phyloP scores from a whole-genome alignment of 2,113 vertebrate genomes.

The Cryptomyrus ogoouensis region DNA sequence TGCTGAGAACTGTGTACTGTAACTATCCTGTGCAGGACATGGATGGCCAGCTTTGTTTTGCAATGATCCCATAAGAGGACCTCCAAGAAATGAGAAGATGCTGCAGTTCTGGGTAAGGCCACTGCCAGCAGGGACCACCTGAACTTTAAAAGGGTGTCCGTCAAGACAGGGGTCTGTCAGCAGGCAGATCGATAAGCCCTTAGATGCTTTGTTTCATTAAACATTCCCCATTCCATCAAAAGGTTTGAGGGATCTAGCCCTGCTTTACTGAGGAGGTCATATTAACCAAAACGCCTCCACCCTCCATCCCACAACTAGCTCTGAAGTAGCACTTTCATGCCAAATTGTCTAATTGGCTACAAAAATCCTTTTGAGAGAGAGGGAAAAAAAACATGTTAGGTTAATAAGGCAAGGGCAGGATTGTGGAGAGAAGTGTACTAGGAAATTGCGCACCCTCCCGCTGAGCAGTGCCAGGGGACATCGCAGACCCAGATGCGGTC shows the following conservation, averaged over 20 bases:
- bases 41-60: background rate
- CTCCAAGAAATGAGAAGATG: background rate
- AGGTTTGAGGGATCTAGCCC: conserved; percentile 28
- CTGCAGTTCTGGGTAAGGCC: background rate
- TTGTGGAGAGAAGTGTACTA: background rate
- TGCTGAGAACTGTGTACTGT: background rate
- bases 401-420: conserved; percentile 25
- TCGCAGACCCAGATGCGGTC: background rate
- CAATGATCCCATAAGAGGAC: background rate
- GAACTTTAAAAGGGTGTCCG: background rate
- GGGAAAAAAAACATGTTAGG: conserved; percentile 24
- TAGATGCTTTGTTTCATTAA: conserved; percentile 35
- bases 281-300: conserved; percentile 23
- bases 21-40: background rate
- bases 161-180: background rate
- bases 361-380: conserved; percentile 31
- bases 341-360: conserved; percentile 28
- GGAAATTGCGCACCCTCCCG: conserved; percentile 5
- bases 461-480: background rate
- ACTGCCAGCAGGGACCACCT: background rate
- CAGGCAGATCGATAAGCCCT: background rate
- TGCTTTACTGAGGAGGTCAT: conserved; percentile 24
- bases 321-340: conserved; percentile 20
- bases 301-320: background rate
- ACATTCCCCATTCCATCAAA: conserved; percentile 30